phyloP scores from a whole-genome alignment of 2,113 vertebrate genomes.

The Pteropus alecto region DNA sequence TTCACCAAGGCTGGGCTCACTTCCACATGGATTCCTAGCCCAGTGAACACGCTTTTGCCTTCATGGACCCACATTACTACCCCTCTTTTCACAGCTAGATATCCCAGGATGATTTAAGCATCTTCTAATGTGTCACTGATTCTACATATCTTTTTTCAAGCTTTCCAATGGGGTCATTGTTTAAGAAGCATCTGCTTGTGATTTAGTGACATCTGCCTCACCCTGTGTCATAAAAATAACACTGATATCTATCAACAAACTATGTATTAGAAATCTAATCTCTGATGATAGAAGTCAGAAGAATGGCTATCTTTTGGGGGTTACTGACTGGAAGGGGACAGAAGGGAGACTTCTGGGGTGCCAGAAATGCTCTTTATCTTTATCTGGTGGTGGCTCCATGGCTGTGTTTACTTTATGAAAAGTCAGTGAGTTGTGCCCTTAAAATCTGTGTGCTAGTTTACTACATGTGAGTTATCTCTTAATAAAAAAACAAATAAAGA shows the following conservation, averaged over 20 bases:
- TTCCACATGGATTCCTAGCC: neutral
- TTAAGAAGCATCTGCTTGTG: neutral
- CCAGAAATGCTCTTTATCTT: neutral
- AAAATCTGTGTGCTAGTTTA: neutral
- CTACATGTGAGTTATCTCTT: neutral
- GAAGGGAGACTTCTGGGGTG: neutral
- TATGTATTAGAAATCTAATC: neutral
- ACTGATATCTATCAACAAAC: neutral
- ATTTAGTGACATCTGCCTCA: neutral
- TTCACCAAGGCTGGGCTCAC: neutral
- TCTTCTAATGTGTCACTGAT: neutral
- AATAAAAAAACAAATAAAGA: constrained; percentile 30
- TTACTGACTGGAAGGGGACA: neutral
- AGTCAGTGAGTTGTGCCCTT: neutral
- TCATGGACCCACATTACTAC: neutral
- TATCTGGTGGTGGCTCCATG: neutral
- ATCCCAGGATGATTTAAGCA: neutral
- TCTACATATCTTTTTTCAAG: neutral
- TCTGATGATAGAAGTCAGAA: neutral
- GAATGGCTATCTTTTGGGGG: neutral
- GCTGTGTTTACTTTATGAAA: neutral
- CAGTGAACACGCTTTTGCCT: neutral
- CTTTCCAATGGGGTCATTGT: neutral
- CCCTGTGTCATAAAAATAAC: neutral
- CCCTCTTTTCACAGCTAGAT: neutral